Percentiles rank a stretch among this genome's conserved stretches.
Evolutionary conservation across 2,113 vertebrate species (phyloP).

Genomic region (Muscicapa adusta): DNA sequence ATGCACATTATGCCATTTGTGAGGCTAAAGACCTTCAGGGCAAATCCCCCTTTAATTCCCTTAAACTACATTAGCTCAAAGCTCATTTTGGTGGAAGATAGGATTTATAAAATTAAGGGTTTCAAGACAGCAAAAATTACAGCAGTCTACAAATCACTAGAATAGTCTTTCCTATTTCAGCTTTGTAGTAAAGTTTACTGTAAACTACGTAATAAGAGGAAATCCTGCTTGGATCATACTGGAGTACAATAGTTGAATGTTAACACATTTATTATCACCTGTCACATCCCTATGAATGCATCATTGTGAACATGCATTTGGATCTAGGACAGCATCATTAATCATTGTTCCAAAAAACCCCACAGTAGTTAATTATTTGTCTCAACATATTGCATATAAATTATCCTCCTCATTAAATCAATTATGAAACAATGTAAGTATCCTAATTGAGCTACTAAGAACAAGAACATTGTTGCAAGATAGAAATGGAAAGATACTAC

Average conservation of each 20-base stretch:
- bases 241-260: slow-evolving; percentile 33
- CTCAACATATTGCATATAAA: slow-evolving; percentile 53
- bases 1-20: not conserved
- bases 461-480: not conserved
- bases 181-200: slow-evolving; percentile 23
- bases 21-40: not conserved
- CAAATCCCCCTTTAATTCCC: not conserved
- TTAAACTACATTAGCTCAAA: not conserved
- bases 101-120: slow-evolving; percentile 27
- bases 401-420: slow-evolving; percentile 48
- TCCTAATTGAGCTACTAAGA: slow-evolving; percentile 23
- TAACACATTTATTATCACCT: slow-evolving; percentile 66
- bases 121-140: slow-evolving; percentile 11
- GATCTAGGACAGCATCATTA: slow-evolving; percentile 49
- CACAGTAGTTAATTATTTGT: slow-evolving; percentile 56
- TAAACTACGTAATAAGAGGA: slow-evolving; percentile 46
- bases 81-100: not conserved
- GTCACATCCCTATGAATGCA: slow-evolving; percentile 59
- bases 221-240: slow-evolving; percentile 36
- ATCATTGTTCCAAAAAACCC: not conserved
- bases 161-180: not conserved
- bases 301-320: slow-evolving; percentile 53
- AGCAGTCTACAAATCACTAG: not conserved
- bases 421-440: slow-evolving; percentile 39
- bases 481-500: not conserved